Percentiles rank a stretch among this genome's conserved stretches.
phyloP scores from a whole-genome alignment of 1,140 invertebrate species.

The Gryon sp. region DNA sequence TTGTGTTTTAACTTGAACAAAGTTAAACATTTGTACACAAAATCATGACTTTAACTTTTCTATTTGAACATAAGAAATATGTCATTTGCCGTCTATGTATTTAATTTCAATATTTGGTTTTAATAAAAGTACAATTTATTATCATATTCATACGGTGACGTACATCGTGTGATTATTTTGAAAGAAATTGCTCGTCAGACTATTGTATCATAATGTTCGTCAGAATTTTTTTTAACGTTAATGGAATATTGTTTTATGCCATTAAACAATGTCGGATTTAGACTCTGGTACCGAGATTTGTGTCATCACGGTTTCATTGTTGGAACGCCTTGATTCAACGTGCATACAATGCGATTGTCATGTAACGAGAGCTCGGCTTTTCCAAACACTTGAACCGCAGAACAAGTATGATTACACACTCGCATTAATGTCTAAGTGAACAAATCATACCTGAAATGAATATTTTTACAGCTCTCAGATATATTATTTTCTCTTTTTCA shows the following conservation, averaged over 20 bases:
- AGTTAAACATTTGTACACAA: too few species aligned
- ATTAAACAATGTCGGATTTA: constrained; percentile 54
- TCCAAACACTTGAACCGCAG: constrained; percentile 59
- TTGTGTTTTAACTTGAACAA: too few species aligned
- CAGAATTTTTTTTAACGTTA: constrained; percentile 12
- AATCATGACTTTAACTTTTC: too few species aligned
- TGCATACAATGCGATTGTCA: constrained; percentile 56
- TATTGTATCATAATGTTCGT: neutral
- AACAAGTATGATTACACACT: constrained; percentile 55
- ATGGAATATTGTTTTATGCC: constrained; percentile 43
- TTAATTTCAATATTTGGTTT: too few species aligned
- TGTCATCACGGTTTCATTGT: constrained; percentile 51
- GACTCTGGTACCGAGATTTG: constrained; percentile 33
- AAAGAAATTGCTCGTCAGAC: neutral
- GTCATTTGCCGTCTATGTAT: too few species aligned
- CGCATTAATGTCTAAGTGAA: constrained; percentile 37
- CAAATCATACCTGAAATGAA: constrained; percentile 40
- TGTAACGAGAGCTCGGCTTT: constrained; percentile 60
- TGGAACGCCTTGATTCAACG: constrained; percentile 53
- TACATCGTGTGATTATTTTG: too few species aligned
- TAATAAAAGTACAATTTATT: too few species aligned
- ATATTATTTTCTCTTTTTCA: too few species aligned
- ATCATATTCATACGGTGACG: too few species aligned
- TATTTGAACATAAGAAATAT: too few species aligned
- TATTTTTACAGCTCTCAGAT: constrained; percentile 5